These are phyloP conservation scores for Helicorthomorpha holstii DNA, from an alignment of 1,140 invertebrate genomes.

Conservation along the genomic window DNA sequence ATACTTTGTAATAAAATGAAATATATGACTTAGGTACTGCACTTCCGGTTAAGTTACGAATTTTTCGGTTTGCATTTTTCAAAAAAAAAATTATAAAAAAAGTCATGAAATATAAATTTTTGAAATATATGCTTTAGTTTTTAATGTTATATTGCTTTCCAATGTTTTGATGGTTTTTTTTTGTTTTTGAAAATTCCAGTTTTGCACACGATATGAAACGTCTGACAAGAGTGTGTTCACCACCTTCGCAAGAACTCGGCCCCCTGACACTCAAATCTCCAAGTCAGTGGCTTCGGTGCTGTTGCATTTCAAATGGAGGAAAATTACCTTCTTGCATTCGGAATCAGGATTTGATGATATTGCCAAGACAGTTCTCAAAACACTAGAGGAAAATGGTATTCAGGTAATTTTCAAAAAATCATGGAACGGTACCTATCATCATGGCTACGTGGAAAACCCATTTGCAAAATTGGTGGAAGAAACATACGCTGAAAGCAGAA, in stretches of 20 bases:
- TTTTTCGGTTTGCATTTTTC: too few species aligned
- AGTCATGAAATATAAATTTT: too few species aligned
- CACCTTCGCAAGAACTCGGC: conserved; percentile 80
- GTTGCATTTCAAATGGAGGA: conserved; percentile 40
- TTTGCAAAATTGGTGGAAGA: conserved; percentile 56
- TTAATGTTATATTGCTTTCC: too few species aligned
- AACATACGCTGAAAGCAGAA: conserved; percentile 57
- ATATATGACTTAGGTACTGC: too few species aligned
- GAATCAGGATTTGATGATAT: conserved; percentile 50
- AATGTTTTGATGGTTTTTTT: too few species aligned
- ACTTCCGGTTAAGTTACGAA: too few species aligned
- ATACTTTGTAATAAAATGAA: too few species aligned
- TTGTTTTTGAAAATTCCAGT: conserved; percentile 37
- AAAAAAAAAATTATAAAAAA: too few species aligned
- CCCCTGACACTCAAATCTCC: conserved; percentile 81
- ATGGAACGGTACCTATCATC: conserved; percentile 58
- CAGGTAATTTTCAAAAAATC: conserved; percentile 40
- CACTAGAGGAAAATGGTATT: conserved; percentile 46
- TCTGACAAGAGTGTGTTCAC: conserved; percentile 73
- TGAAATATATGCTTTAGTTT: too few species aligned
- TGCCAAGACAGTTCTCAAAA: conserved; percentile 48
- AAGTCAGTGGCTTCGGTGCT: conserved; percentile 68
- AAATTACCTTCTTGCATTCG: conserved; percentile 47
- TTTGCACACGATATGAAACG: conserved; percentile 64
- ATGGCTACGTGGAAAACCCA: conserved; percentile 53